Conservation (phyloP, 2,888 invertebrate genomes). For the Campoplex capitator region DNA sequence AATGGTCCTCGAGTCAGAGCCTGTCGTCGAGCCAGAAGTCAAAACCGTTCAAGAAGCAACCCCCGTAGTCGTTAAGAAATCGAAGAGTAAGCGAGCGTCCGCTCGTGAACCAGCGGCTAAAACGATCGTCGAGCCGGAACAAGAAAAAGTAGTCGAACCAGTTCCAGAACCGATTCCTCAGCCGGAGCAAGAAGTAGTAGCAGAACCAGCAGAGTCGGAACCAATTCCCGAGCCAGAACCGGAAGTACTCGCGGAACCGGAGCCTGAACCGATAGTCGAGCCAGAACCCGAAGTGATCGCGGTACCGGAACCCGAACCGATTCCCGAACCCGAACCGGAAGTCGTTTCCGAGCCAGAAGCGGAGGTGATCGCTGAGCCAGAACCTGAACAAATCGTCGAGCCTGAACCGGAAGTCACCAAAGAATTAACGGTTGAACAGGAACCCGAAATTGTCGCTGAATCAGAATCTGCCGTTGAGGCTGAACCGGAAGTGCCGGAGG, state of each 20-base stretch:
- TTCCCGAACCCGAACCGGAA: constrained; percentile 45
- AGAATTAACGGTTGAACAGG: neutral
- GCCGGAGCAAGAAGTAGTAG: neutral
- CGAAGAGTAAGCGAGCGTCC: constrained; percentile 62
- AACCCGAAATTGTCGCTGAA: constrained; percentile 30
- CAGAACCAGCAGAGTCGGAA: constrained; percentile 50
- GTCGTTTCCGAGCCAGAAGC: constrained; percentile 58
- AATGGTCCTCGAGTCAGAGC: constrained; percentile 64
- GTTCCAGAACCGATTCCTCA: constrained; percentile 48
- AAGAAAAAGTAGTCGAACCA: constrained; percentile 58
- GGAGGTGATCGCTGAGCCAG: constrained; percentile 35
- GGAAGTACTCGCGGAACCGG: constrained; percentile 49
- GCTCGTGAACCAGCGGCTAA: constrained; percentile 60
- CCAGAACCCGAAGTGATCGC: constrained; percentile 51
- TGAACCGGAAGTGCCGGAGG: constrained; percentile 62
- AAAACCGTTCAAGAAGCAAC: constrained; percentile 27
- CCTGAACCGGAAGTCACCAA: constrained; percentile 29
- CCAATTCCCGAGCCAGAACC: constrained; percentile 42
- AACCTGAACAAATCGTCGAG: constrained; percentile 49
- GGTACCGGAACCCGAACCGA: constrained; percentile 24
- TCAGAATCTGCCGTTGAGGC: constrained; percentile 57
- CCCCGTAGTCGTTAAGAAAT: constrained; percentile 21
- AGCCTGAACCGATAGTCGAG: constrained; percentile 57
- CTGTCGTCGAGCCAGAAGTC: constrained; percentile 65
- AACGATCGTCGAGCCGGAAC: constrained; percentile 48